Percentiles rank a stretch among this genome's conserved stretches.
Evolutionary conservation across 2,113 vertebrate genomes (phyloP).

Genomic region (Lasiurus borealis): DNA sequence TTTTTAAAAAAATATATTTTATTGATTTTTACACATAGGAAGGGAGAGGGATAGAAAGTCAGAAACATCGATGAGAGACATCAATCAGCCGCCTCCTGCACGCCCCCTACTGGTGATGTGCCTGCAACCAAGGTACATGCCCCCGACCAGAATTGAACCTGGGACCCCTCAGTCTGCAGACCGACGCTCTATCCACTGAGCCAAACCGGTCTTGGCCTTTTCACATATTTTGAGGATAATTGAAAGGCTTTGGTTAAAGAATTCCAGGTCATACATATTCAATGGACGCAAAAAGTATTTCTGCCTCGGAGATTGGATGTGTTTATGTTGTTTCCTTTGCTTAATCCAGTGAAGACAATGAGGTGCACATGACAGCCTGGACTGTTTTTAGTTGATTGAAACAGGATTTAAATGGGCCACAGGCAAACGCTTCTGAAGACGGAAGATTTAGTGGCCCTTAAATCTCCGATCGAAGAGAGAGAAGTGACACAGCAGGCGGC

Average conservation of each 20-base stretch:
- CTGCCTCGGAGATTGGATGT: not conserved
- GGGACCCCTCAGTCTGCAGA: too few species aligned
- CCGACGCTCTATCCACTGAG: too few species aligned
- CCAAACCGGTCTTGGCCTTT: too few species aligned
- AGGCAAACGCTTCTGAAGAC: slow-evolving; percentile 53
- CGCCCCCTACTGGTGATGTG: too few species aligned
- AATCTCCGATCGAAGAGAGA: slow-evolving; percentile 45
- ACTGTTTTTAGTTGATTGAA: slow-evolving; percentile 50
- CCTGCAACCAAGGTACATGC: too few species aligned
- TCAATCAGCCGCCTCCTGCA: too few species aligned
- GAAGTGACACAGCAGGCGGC: not conserved
- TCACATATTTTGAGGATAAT: not conserved
- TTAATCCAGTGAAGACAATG: slow-evolving; percentile 53
- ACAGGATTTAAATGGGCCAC: not conserved
- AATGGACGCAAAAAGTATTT: not conserved
- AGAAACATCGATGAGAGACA: too few species aligned
- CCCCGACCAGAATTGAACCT: too few species aligned
- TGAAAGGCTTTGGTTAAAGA: not conserved
- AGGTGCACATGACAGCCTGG: not conserved
- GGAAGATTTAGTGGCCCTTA: slow-evolving; percentile 41
- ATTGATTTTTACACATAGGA: too few species aligned
- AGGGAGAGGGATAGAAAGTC: too few species aligned
- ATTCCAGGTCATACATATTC: not conserved
- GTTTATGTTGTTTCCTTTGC: slow-evolving; percentile 21
- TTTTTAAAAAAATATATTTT: too few species aligned